These are phyloP conservation scores for Iguana delicatissima DNA, from an alignment of 2,797 vertebrate species.

Conservation along the genomic window DNA sequence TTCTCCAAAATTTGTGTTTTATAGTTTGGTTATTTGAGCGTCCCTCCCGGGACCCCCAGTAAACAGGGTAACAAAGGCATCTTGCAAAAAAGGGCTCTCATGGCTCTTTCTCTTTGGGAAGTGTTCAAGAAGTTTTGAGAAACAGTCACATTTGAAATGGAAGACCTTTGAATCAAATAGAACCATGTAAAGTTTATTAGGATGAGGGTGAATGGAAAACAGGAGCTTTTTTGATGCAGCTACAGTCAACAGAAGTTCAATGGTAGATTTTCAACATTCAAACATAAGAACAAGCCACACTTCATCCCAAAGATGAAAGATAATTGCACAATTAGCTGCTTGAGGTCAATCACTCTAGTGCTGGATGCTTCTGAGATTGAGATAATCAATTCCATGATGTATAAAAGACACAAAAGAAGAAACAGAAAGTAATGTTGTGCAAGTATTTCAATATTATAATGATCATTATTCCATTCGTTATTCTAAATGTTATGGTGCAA, in stretches of 20 bases:
- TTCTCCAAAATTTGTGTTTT: no score
- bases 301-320: conserved; percentile 75
- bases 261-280: conserved; percentile 67
- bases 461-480: conserved; percentile 72
- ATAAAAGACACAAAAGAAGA: conserved; percentile 66
- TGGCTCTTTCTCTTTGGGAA: background rate
- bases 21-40: no score
- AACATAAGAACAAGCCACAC: conserved; percentile 69
- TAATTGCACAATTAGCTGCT: conserved; percentile 78
- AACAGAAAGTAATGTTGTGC: conserved; percentile 63
- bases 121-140: background rate
- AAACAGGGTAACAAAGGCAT: no score
- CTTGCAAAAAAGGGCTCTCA: accelerated
- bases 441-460: conserved; percentile 69
- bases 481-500: conserved; percentile 58
- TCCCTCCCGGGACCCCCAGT: no score
- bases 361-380: conserved; percentile 70
- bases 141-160: conserved; percentile 32
- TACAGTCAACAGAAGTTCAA: conserved; percentile 57
- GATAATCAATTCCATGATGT: conserved; percentile 73
- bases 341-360: conserved; percentile 77
- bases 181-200: conserved; percentile 55
- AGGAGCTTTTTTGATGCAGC: conserved; percentile 40
- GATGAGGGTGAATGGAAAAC: conserved; percentile 40
- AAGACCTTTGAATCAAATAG: background rate